Percentiles rank a stretch among this genome's conserved stretches.
Conservation (phyloP, 1,140 invertebrate species). For the Drosophila subpulchrella region DNA sequence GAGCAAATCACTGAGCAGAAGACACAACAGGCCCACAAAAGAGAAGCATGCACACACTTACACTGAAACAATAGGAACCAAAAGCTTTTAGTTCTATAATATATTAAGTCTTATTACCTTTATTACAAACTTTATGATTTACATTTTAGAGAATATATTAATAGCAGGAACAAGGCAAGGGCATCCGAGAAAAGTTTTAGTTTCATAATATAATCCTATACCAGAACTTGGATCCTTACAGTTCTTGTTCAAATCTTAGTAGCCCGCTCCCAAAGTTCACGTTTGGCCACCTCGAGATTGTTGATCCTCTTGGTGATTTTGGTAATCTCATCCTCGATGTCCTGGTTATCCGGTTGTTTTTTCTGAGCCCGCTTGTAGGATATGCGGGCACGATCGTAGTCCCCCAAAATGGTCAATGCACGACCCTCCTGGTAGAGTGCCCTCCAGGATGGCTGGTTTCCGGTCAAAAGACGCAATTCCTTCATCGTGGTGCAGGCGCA, state of each 20-base stretch:
- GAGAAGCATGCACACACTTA: neutral
- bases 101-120: no score
- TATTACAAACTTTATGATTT: no score
- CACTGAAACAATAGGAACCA: conserved; percentile 11
- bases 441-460: conserved; percentile 85
- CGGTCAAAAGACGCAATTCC: conserved; percentile 85
- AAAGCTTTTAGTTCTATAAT: neutral
- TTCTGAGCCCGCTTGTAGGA: conserved; percentile 30
- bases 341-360: conserved; percentile 41
- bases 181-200: no score
- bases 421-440: conserved; percentile 87
- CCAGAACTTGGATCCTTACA: neutral
- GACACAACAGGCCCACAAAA: conserved; percentile 26
- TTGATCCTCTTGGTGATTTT: conserved; percentile 27
- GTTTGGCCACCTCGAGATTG: neutral
- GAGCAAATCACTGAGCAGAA: conserved; percentile 53
- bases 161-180: no score
- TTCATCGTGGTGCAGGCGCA: conserved; percentile 87
- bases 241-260: neutral
- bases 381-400: conserved; percentile 31
- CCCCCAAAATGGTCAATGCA: conserved; percentile 86
- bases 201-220: no score
- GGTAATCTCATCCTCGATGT: conserved; percentile 45
- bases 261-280: conserved; percentile 22
- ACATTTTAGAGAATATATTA: neutral